Percentiles rank a stretch among this genome's conserved stretches.
These are phyloP conservation scores for Leptodirus hochenwartii DNA, from an alignment of 2,888 invertebrate genomes.

Conservation along the genomic window DNA sequence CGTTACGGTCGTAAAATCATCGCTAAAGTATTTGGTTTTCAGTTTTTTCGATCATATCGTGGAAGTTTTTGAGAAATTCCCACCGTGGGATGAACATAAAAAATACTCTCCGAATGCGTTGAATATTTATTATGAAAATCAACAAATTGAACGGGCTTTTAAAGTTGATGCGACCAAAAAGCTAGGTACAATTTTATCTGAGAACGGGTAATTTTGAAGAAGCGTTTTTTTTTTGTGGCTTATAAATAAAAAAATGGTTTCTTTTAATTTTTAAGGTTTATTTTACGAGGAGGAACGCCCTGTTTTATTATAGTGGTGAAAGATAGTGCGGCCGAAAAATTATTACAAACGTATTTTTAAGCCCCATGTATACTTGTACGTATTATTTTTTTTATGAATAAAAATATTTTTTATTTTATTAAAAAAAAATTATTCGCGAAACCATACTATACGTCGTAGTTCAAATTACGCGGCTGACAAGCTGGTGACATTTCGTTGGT, in stretches of 20 bases:
- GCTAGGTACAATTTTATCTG: too few relatives aligned
- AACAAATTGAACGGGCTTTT: conserved; percentile 37
- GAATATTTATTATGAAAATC: conserved; percentile 57
- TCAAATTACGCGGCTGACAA: too few relatives aligned
- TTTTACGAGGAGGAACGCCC: conserved; percentile 45
- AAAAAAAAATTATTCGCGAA: too few relatives aligned
- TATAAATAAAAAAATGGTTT: conserved; percentile 15
- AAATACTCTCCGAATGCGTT: conserved; percentile 42
- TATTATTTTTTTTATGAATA: too few relatives aligned
- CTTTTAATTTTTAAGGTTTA: conserved; percentile 28
- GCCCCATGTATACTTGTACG: too few relatives aligned
- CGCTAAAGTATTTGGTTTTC: conserved; percentile 7
- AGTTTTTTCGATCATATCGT: conserved; percentile 42
- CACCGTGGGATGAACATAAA: conserved; percentile 50
- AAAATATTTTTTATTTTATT: too few relatives aligned
- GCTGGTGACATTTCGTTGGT: too few relatives aligned
- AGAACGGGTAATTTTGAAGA: too few relatives aligned
- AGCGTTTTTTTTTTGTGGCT: conserved; percentile 8
- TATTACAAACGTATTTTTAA: too few relatives aligned
- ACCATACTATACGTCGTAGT: too few relatives aligned
- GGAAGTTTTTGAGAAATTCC: conserved; percentile 47
- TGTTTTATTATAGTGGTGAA: conserved; percentile 41
- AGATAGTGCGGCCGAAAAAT: conserved; percentile 37
- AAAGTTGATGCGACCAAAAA: conserved; percentile 33
- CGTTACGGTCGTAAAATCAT: not conserved